Percentiles rank a stretch among this genome's conserved stretches.
These are phyloP conservation scores for Allobates femoralis DNA, from an alignment of 2,797 vertebrate species.

Conservation along the genomic window DNA sequence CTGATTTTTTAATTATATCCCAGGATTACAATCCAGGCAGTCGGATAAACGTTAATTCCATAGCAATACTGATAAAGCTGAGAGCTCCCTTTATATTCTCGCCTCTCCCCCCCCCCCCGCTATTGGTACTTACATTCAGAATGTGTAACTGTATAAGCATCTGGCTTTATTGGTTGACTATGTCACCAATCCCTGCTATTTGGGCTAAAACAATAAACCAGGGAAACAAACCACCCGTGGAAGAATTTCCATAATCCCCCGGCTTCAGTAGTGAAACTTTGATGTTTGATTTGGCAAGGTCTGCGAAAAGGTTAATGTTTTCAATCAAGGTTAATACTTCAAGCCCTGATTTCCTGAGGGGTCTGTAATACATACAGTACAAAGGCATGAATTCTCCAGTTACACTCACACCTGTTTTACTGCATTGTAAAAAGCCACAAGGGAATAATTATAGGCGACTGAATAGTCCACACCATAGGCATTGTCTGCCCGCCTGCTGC, in stretches of 20 bases:
- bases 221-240: conserved; percentile 48
- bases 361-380: conserved; percentile 35
- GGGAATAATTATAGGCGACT: conserved; percentile 19
- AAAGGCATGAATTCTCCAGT: conserved; percentile 23
- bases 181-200: conserved; percentile 57
- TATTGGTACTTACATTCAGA: conserved; percentile 31
- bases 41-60: conserved; percentile 75
- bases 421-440: not conserved
- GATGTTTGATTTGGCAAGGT: conserved; percentile 48
- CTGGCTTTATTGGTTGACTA: conserved; percentile 47
- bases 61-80: conserved; percentile 64
- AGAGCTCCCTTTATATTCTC: conserved; percentile 33
- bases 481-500: not conserved
- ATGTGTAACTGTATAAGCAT: conserved; percentile 52
- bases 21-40: conserved; percentile 88
- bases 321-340: conserved; percentile 49
- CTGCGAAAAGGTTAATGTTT: conserved; percentile 53
- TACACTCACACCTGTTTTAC: conserved; percentile 33
- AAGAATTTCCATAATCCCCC: conserved; percentile 50
- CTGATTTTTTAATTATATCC: conserved; percentile 87
- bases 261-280: conserved; percentile 36
- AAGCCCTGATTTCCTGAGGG: conserved; percentile 48
- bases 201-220: conserved; percentile 54
- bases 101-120: conserved; percentile 22
- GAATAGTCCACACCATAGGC: conserved; percentile 12